Conservation (phyloP, 2,888 invertebrate genomes). For the Limnephilus rhombicus region DNA sequence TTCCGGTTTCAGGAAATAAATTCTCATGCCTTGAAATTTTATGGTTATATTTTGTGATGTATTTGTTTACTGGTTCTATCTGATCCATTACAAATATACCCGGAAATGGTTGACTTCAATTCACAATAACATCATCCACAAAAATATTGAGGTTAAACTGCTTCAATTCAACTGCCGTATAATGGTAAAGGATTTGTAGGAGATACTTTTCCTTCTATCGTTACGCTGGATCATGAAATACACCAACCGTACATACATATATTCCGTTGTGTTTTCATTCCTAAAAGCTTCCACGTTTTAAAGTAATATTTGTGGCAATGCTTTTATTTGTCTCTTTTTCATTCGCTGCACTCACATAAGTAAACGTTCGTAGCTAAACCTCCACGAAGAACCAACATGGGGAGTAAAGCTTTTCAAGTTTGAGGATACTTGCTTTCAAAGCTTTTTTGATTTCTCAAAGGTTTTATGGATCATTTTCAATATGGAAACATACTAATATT, state of each 20-base stretch:
- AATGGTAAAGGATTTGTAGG: too few species aligned
- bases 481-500: background rate
- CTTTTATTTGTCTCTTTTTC: background rate
- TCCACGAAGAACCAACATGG: background rate
- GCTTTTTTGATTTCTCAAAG: background rate
- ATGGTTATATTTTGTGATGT: too few species aligned
- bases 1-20: too few species aligned
- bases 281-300: background rate
- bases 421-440: background rate
- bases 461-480: background rate
- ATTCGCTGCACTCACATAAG: background rate
- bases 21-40: too few species aligned
- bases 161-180: too few species aligned
- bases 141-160: too few species aligned
- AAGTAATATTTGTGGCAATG: background rate
- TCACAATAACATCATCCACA: too few species aligned
- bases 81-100: too few species aligned
- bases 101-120: too few species aligned
- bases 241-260: background rate
- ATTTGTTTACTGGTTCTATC: too few species aligned
- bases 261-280: background rate
- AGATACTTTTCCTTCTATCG: too few species aligned
- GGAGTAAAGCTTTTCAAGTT: background rate
- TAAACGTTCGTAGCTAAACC: background rate
- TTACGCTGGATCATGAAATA: too few species aligned